A percentile compares a stretch with the other conserved stretches of the same genome.
phyloP scores from a whole-genome alignment of 2,888 invertebrate species.

The Drosophila paranaensis region DNA sequence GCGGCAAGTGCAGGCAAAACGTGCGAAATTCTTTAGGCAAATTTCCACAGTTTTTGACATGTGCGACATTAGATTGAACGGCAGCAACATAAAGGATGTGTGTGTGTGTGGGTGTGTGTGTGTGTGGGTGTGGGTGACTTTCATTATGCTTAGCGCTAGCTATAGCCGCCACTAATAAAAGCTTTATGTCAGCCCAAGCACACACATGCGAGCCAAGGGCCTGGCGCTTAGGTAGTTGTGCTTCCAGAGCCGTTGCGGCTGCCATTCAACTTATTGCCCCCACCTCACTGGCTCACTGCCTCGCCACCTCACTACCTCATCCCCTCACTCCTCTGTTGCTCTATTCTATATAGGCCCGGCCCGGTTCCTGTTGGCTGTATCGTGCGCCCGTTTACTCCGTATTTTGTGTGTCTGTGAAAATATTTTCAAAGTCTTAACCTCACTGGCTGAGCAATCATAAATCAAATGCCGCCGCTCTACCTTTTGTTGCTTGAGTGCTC shows the following conservation, averaged over 20 bases:
- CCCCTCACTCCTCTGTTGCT: background rate
- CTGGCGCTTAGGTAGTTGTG: slow-evolving; percentile 30
- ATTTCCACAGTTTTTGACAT: slow-evolving; percentile 70
- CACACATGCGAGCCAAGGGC: slow-evolving; percentile 21
- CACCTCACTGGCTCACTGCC: background rate
- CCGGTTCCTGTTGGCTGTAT: slow-evolving; percentile 8
- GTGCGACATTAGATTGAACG: slow-evolving; percentile 75
- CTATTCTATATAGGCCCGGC: slow-evolving; percentile 23
- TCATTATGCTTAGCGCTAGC: slow-evolving; percentile 48
- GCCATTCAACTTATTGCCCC: slow-evolving; percentile 5
- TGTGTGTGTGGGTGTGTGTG: background rate
- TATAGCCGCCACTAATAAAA: slow-evolving; percentile 66
- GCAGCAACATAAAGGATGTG: slow-evolving; percentile 43
- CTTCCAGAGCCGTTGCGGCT: slow-evolving; percentile 27
- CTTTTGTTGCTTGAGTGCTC: slow-evolving; percentile 77
- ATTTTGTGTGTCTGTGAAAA: slow-evolving; percentile 74
- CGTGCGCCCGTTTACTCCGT: slow-evolving; percentile 25
- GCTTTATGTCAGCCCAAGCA: slow-evolving; percentile 51
- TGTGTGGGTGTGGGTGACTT: slow-evolving; percentile 17
- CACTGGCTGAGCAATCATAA: slow-evolving; percentile 76
- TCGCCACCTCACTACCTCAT: too few species aligned
- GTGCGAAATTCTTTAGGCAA: slow-evolving; percentile 69
- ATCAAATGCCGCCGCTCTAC: slow-evolving; percentile 76
- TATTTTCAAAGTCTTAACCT: slow-evolving; percentile 80
- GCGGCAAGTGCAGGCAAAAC: slow-evolving; percentile 52